Evolutionary conservation across 2,113 vertebrate genomes (phyloP), one percentile per base, ranked within the genome.

Genomic region (Sterna hirundo): DNA sequence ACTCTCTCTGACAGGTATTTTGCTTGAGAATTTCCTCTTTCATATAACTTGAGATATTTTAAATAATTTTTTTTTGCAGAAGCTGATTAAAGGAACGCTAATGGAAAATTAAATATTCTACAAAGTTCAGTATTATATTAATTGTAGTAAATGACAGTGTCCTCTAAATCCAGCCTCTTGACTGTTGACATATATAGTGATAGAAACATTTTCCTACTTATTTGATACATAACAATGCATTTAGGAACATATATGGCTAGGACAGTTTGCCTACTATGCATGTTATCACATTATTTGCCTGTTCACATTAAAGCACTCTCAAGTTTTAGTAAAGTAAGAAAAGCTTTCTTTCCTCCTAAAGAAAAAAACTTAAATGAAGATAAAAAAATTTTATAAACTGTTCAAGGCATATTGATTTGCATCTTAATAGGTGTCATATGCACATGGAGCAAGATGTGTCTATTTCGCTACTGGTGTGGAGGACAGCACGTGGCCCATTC

Each of bases 401-500:
- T 13, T 55, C 57, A 46, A 32, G 47, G 7, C 49, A 15, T 9
- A 36, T 4, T 47, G 20, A 49, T 17, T 71, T 66, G 38, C 21
- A 87, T 6, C 10, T 69, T 46, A 40, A 70, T 83, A 40, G 26
- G 4, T 38, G 27, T 66, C 40, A 12, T 34, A 20, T 10, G 9
- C 8, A 49, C 8, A 38, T 4, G 19, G 40, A 57, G 21, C 25
- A 75, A 75, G 47, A 49, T 9, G 6, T 5, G 10, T 18, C 34
- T 60, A 1, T 62, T 34, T 40, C 36, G 47, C 3, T 30, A 6
- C 51, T 36, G 16, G 16, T 15, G 10, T 19, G 61, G 16, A 54
- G 25, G 12, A 58, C 5, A 82, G 46, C 34, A 49, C 1, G 0
- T 15, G 17, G 55, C 13, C 38, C 23, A 3, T 3, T 26, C 7